Evolutionary conservation across 2,113 vertebrate genomes (phyloP), one percentile per base, ranked within the genome.

Genomic region (Phycodurus eques): DNA sequence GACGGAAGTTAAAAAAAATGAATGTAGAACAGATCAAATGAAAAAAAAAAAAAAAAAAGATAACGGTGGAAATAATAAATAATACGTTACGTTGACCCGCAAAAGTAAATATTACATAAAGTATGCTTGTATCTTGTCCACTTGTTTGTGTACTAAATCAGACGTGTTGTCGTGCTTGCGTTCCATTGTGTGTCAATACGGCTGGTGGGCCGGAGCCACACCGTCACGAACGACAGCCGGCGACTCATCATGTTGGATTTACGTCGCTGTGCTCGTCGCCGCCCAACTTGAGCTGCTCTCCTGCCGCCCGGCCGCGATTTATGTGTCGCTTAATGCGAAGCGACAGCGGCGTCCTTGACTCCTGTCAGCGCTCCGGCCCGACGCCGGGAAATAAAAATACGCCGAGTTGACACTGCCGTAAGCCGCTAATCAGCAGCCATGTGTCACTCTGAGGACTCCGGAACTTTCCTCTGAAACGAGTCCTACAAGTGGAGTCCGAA

Each of bases 321-420:
- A 88, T 89, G 85, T 90, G 87, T 90, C 84, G 84, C 86, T 87
- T 91, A 89, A 91, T 91, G 73, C 76, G 77, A 88, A 86, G 84
- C 87, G 91, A 92, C 92, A 90, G 87, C 74, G 35, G 31, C 73
- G 85, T 88, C 89, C 89, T 92, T 90, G 86, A 89, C 86, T 88
- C 74, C 86, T 92, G 89, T 89, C 92, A 90, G 78, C 83, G 79
- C 84, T 85, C 85, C 81, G 72, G 84, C 90, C 60, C 33, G 60
- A 39, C 31, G 60, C 15, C 35, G 17, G 12, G 22, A 74, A 71
- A 80, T 82, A 89, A 85, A 89, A 89, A 88, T 88, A 88, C 83
- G 83, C 77, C 51, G 61, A 75, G 72, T 76, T 79, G 84, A 82
- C 81, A 88, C 61, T 64, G 76, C 68, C 87, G 79, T 81, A 79